Base-by-base conservation (phyloP, 1,140 invertebrate genomes). In the Batillaria attramentaria region DNA sequence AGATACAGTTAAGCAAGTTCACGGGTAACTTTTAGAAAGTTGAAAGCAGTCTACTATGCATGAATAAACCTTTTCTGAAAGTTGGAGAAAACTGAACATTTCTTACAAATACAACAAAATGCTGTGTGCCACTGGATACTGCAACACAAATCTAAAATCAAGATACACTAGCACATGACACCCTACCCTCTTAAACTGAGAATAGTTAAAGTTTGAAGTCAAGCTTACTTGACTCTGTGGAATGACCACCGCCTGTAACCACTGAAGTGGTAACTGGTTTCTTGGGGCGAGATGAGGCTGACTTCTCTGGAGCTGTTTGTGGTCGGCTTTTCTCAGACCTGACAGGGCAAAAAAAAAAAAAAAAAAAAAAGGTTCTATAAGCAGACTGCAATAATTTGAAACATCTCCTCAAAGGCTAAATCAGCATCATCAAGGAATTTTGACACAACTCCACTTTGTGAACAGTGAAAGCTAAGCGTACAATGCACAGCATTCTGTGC, bases 231-330 rank as follows among this genome's bases (percentile, higher is more conserved):
- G 13, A 57, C 33, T 75, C 73, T 60, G 50, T 42, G 54, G 28
- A 24, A 46, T 33, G 28, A 35, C 33, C 33, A 37, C 33, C 50
- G 33, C 35, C 57, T 24, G 37, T 31, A 78, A 46, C 6, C 3
- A 35, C 46, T 39, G 46, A 54, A 39, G 5, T 31, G 35, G 3
- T 74, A 65, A 41, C 54, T 28, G 46, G 41, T 54, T 66, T 79
- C 39, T 79, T 73, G 39, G 33, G 54, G 42, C 65, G 54, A n/a
- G 62, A 54, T 37, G 42, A 46, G 20, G 65, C 24, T 24, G 60
- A n/a, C 60, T 74, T 78, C 39, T 81, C 80, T 68, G 80, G 80
- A 16, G 80, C 65, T 68, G 37, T 68, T 24, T 68, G 65, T 68
- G 65, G 65, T 6, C 37, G 31, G 10, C 3, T 16, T 35, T 35